Base-by-base conservation (phyloP, 1,140 invertebrate genomes). In the Solenopsis fugax region DNA sequence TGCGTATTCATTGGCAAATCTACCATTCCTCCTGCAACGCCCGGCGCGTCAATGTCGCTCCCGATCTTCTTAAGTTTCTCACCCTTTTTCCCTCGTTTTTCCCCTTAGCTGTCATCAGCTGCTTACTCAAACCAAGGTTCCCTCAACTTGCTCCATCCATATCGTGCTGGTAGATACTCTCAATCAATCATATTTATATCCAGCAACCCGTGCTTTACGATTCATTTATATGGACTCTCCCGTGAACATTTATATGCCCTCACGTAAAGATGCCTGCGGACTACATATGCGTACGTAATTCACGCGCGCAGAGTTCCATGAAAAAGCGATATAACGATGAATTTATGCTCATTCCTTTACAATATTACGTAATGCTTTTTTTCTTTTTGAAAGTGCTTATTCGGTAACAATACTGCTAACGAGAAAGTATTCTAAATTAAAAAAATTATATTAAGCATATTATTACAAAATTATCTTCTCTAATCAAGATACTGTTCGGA, bases 161-260 rank as follows among this genome's bases (percentile, higher is more conserved):
- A 91, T 93, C 90, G 82, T 62, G 80, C 86, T 78, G 89, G 65
- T 71, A 69, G 80, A 87, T 91, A 86, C 92, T 93, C 91, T 93
- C 91, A 81, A 94, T 94, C 93, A 94, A 93, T 94, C 93, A 94
- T 93, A 92, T 92, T 93, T 92, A 93, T 91, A 93, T 92, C 85
- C 87, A 91, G 85, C 77, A 45, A 54, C 24, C 58, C 18, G 56
- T 62, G 52, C 52, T 80, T 78, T 76, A 37, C 88, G 60, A 87
- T 87, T 89, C 88, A 64, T 87, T 89, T 85, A 84, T 85, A 65
- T 85, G 69, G 50, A 89, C 52, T 60, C 75, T 56, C 24, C 29
- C 76, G 21, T 50, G 34, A 67, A 71, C 82, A 41, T 56, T n/a
- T 60, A 86, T 29, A 37, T 29, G 48, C 13, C 12, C 50, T 52